Conservation (phyloP, 2,888 invertebrate species). For the Automeris io region DNA sequence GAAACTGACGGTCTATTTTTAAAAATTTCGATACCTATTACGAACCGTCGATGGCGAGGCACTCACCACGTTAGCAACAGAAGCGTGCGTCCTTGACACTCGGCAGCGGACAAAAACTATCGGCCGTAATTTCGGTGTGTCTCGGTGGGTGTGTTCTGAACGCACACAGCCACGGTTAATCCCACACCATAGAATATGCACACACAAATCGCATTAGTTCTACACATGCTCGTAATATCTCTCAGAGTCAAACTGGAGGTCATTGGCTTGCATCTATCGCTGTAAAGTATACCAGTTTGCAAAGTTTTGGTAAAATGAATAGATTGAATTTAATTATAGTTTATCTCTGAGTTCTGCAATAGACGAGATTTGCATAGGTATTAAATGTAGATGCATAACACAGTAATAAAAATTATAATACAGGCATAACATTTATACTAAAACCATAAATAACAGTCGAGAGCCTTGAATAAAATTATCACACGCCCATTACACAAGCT, state of each 20-base stretch:
- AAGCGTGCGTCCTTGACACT: conserved; percentile 69
- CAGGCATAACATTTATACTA: conserved; percentile 4
- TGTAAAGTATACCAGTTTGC: conserved; percentile 1
- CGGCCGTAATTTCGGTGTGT: conserved; percentile 61
- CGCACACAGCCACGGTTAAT: conserved; percentile 36
- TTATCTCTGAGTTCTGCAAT: not conserved
- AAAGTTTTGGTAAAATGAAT: not conserved
- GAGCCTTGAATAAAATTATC: conserved; percentile 38
- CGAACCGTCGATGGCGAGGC: conserved; percentile 5
- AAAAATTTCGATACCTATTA: conserved; percentile 7
- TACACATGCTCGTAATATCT: conserved; percentile 13
- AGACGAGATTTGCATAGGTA: not conserved
- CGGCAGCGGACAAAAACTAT: conserved; percentile 66
- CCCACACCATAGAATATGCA: conserved; percentile 33
- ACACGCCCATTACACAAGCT: conserved; percentile 23
- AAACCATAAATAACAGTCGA: conserved; percentile 15
- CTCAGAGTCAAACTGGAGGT: conserved; percentile 18
- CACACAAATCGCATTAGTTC: conserved; percentile 6
- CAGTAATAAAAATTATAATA: conserved; percentile 12
- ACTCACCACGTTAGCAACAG: conserved; percentile 40
- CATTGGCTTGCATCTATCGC: conserved; percentile 11
- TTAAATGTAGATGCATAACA: not conserved
- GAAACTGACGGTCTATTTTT: conserved; percentile 4
- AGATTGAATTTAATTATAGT: not conserved
- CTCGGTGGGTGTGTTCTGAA: conserved; percentile 61